A percentile compares a stretch with the other conserved stretches of the same genome.
Evolutionary conservation across 2,888 invertebrate species (phyloP).

Genomic region (Eupithecia exiguata): DNA sequence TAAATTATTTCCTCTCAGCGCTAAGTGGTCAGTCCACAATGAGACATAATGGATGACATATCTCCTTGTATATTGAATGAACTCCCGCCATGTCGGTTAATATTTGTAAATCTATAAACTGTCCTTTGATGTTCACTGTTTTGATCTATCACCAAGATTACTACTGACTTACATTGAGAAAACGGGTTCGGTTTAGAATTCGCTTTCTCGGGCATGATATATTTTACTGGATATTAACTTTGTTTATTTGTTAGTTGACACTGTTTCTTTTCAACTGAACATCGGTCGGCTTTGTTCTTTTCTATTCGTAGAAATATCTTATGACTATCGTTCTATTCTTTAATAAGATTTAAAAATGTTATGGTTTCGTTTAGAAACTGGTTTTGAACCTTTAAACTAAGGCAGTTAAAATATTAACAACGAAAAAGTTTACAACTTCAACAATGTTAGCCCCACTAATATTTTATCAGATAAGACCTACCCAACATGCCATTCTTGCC

Average conservation of each 20-base stretch:
- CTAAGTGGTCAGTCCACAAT: slow-evolving; percentile 76
- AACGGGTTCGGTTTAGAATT: slow-evolving; percentile 33
- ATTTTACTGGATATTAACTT: slow-evolving; percentile 24
- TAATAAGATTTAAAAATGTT: not conserved
- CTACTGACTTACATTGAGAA: slow-evolving; percentile 45
- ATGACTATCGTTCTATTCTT: not conserved
- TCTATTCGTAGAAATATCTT: not conserved
- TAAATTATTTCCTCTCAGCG: slow-evolving; percentile 77
- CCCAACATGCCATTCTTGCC: slow-evolving; percentile 11
- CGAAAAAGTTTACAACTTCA: not conserved
- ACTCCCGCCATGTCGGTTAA: slow-evolving; percentile 57
- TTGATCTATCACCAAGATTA: slow-evolving; percentile 60
- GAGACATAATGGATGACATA: slow-evolving; percentile 75
- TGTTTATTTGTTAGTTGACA: slow-evolving; percentile 19
- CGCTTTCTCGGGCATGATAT: slow-evolving; percentile 25
- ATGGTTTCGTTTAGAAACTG: not conserved
- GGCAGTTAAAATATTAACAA: not conserved
- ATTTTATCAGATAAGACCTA: not conserved
- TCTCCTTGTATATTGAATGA: slow-evolving; percentile 71
- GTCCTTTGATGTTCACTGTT: slow-evolving; percentile 62
- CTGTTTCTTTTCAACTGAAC: not conserved
- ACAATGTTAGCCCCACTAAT: slow-evolving; percentile 3
- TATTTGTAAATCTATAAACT: slow-evolving; percentile 59
- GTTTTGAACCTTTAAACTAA: not conserved
- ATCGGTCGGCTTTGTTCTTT: slow-evolving; percentile 3